A percentile compares a stretch with the other conserved stretches of the same genome.
These are phyloP conservation scores for Dugesia japonica DNA, from an alignment of 2,888 invertebrate genomes.

Conservation along the genomic window DNA sequence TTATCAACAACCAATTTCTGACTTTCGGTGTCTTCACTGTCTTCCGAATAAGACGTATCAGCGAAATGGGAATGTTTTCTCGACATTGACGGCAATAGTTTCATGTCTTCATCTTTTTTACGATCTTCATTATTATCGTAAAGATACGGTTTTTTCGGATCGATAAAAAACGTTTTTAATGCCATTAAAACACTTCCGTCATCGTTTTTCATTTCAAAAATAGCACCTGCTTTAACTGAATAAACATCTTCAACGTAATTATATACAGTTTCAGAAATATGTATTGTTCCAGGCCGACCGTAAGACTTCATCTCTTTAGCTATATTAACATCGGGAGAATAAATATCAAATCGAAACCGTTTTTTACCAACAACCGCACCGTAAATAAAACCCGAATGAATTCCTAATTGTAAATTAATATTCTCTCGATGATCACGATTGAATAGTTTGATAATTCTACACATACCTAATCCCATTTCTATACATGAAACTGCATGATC, in stretches of 20 bases:
- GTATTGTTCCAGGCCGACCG: slow-evolving; percentile 57
- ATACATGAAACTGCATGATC: slow-evolving; percentile 88
- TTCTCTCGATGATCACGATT: slow-evolving; percentile 66
- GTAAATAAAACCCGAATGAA: slow-evolving; percentile 62
- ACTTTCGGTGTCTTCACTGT: too few relatives aligned
- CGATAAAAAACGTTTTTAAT: slow-evolving; percentile 28
- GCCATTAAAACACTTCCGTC: background rate
- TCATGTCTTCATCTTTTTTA: background rate
- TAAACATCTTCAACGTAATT: slow-evolving; percentile 1
- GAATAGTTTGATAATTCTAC: slow-evolving; percentile 60
- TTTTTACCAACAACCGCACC: slow-evolving; percentile 67
- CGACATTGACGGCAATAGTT: background rate
- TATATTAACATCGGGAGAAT: slow-evolving; percentile 85
- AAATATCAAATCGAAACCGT: slow-evolving; percentile 88
- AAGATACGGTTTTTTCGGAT: slow-evolving; percentile 4
- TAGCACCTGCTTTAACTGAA: background rate
- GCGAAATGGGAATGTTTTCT: background rate
- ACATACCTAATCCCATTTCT: slow-evolving; percentile 89
- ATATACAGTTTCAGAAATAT: slow-evolving; percentile 73
- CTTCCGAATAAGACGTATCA: too few relatives aligned
- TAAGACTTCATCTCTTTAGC: slow-evolving; percentile 88
- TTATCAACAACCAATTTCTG: background rate
- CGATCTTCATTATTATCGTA: background rate
- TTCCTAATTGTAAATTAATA: slow-evolving; percentile 66
- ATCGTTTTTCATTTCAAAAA: background rate